Evolutionary conservation across 2,888 invertebrate species (phyloP), one percentile per base, ranked within the genome.

Genomic region (Nymphalis c-album): DNA sequence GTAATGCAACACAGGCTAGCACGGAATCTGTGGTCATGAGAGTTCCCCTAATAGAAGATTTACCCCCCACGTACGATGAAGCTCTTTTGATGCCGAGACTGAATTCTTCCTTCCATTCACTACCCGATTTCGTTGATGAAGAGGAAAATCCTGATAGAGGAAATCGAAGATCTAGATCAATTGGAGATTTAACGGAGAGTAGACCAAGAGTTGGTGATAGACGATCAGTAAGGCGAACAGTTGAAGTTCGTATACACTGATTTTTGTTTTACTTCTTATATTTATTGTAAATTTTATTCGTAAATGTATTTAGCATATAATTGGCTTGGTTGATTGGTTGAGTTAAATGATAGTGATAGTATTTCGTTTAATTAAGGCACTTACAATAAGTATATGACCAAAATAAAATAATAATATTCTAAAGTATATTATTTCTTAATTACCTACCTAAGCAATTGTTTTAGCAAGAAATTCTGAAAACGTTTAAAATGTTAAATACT

Each of bases 31-130:
- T 88, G 1, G 79, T 87, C 17, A 73, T 88, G 75, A 78, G 92
- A 63, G 80, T 90, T 50, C 90, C 90, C 16, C 67, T 90, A 47
- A 80, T 74, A 0, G 89, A 90, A 59, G 92, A 92, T 72, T 78
- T 85, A 1, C 95, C 96, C 50, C 96, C 96, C 0, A 95, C 93
- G 16, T 96, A 96, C 77, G 95, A 95, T 68, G 96, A 96, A 81
- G 96, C 96, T 0, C 85, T 96, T 35, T 87, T 94, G 47, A 94
- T 96, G 94, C 95, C 96, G 10, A 93, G 95, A 68, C 79, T 95
- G 61, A 94, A 94, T 72, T 85, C 94, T 1, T 94, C 95, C 0
- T 94, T 93, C 74, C 94, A 94, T 74, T 94, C 94, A 0, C 74
- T 93, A 18, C 92, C 93, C 57, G 92, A 92, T 71, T 89, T 92